phyloP scores from a whole-genome alignment of 2,888 invertebrate genomes.

The Brachylomia viminalis region DNA sequence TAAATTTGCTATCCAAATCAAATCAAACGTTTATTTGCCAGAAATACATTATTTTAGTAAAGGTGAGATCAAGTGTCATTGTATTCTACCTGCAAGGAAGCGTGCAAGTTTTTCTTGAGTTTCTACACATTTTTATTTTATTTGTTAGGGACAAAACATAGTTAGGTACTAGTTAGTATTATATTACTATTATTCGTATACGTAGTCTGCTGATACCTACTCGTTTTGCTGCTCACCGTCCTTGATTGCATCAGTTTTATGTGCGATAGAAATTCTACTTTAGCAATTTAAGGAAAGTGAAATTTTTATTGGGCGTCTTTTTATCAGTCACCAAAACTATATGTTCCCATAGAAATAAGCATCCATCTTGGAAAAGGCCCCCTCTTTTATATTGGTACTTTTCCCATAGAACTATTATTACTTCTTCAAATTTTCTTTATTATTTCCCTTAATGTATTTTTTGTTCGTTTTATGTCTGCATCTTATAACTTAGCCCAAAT shows the following conservation, averaged over 20 bases:
- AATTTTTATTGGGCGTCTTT: not conserved
- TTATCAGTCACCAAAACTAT: not conserved
- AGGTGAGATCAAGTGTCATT: too few species aligned
- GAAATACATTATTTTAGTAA: too few species aligned
- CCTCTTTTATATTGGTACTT: not conserved
- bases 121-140: too few species aligned
- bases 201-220: not conserved
- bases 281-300: not conserved
- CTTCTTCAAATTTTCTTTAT: not conserved
- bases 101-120: too few species aligned
- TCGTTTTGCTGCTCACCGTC: not conserved
- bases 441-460: not conserved
- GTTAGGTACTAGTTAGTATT: too few species aligned
- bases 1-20: not conserved
- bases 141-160: too few species aligned
- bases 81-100: too few species aligned
- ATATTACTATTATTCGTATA: too few species aligned
- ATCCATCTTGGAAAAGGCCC: not conserved
- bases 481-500: conserved; percentile 43
- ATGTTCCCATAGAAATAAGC: not conserved
- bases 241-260: not conserved
- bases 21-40: too few species aligned
- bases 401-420: too few species aligned
- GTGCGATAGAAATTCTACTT: not conserved
- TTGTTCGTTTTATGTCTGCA: not conserved